These are phyloP conservation scores for Mus spretus DNA, from an alignment of 2,797 vertebrate genomes.

Conservation along the genomic window DNA sequence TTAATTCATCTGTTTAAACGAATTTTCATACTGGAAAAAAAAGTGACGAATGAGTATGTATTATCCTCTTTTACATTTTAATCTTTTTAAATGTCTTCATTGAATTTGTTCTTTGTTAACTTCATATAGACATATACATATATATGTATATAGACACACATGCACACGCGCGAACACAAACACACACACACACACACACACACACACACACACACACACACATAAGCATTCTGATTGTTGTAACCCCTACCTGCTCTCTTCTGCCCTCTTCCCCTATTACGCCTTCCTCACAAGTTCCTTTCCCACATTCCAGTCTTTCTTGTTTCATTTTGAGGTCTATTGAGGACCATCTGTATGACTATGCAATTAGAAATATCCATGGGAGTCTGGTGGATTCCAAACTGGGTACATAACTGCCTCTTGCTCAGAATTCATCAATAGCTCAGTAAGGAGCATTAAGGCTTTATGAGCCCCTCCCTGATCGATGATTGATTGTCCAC, in stretches of 20 bases:
- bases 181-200: background rate
- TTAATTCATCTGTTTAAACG: background rate
- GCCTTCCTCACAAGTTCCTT: background rate
- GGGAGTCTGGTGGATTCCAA: background rate
- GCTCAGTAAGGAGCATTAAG: background rate
- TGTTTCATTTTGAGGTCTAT: background rate
- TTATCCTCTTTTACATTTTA: background rate
- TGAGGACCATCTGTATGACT: too few relatives aligned
- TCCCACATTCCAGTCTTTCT: background rate
- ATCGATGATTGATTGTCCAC: background rate
- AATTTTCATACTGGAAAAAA: constrained; percentile 10
- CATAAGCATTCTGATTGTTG: background rate
- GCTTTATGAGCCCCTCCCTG: background rate
- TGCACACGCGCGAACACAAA: background rate
- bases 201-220: background rate
- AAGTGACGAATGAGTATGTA: background rate
- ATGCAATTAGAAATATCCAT: background rate
- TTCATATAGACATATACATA: background rate
- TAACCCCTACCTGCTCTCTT: background rate
- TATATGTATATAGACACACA: background rate
- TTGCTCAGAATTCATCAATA: background rate
- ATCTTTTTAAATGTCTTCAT: background rate
- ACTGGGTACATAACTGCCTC: background rate
- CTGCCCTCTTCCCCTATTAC: background rate
- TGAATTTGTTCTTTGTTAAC: background rate